phyloP scores from a whole-genome alignment of 2,888 invertebrate species.

The Elmis aenea region DNA sequence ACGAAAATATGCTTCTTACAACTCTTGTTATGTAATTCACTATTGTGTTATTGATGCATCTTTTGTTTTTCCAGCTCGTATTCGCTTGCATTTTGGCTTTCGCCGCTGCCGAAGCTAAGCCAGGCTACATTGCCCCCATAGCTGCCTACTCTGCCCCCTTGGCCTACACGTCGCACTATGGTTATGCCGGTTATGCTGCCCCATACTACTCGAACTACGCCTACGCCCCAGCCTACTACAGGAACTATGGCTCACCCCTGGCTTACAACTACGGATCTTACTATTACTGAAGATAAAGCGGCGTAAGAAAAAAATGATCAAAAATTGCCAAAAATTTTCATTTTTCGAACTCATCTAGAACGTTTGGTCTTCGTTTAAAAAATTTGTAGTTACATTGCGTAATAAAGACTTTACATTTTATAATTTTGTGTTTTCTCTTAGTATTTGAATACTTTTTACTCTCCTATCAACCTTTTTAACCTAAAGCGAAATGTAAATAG shows the following conservation, averaged over 20 bases:
- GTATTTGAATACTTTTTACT: no score
- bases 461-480: no score
- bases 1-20: no score
- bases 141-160: slow-evolving; percentile 30
- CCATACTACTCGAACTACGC: slow-evolving; percentile 1
- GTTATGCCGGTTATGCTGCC: background rate
- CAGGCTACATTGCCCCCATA: slow-evolving; percentile 25
- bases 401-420: no score
- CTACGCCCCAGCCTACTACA: slow-evolving; percentile 21
- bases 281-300: slow-evolving; percentile 10
- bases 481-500: no score
- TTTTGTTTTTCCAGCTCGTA: slow-evolving; percentile 11
- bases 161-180: slow-evolving; percentile 12
- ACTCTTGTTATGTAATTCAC: no score
- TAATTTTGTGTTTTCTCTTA: no score
- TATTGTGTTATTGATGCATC: no score
- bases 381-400: no score
- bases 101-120: slow-evolving; percentile 6
- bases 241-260: slow-evolving; percentile 25
- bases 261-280: slow-evolving; percentile 19
- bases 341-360: no score
- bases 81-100: slow-evolving; percentile 8
- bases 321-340: no score
- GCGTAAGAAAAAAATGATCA: slow-evolving; percentile 3
- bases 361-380: no score